These are phyloP conservation scores for Pandemis cinnamomeana DNA, from an alignment of 2,888 invertebrate species.

Conservation along the genomic window DNA sequence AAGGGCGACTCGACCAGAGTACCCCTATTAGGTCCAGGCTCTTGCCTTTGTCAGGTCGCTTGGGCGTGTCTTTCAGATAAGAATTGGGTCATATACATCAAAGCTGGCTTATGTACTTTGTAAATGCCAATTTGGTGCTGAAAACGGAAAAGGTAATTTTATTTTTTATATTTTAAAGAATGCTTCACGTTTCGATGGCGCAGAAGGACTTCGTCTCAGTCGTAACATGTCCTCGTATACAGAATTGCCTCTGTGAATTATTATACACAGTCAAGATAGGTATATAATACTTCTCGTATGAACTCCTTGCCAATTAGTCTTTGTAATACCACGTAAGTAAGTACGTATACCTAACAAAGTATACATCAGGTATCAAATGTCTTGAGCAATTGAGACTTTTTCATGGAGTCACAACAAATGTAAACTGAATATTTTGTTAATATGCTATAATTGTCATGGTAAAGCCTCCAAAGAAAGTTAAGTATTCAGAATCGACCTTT, in stretches of 20 bases:
- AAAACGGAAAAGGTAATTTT: conserved; percentile 31
- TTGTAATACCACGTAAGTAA: background rate
- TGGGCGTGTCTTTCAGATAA: conserved; percentile 80
- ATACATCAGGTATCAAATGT: no score
- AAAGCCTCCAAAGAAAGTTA: no score
- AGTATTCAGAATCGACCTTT: no score
- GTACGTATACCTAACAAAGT: no score
- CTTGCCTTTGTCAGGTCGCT: conserved; percentile 72
- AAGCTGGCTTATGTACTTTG: conserved; percentile 53
- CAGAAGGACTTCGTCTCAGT: conserved; percentile 7
- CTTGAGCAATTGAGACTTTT: no score
- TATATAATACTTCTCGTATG: background rate
- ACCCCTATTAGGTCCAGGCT: conserved; percentile 77
- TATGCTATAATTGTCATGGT: no score
- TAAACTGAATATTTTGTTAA: no score
- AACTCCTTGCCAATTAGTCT: background rate
- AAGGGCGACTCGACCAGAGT: conserved; percentile 68
- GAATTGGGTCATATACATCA: conserved; percentile 78
- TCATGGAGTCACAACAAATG: no score
- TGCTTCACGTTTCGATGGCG: conserved; percentile 26
- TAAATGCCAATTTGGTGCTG: conserved; percentile 40
- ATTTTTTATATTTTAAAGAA: conserved; percentile 35
- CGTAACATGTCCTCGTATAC: conserved; percentile 5
- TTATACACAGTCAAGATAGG: background rate
- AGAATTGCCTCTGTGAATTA: background rate